A percentile compares a stretch with the other conserved stretches of the same genome.
These are phyloP conservation scores for Oscheius sp. DNA, from an alignment of 2,888 invertebrate species.

Conservation along the genomic window DNA sequence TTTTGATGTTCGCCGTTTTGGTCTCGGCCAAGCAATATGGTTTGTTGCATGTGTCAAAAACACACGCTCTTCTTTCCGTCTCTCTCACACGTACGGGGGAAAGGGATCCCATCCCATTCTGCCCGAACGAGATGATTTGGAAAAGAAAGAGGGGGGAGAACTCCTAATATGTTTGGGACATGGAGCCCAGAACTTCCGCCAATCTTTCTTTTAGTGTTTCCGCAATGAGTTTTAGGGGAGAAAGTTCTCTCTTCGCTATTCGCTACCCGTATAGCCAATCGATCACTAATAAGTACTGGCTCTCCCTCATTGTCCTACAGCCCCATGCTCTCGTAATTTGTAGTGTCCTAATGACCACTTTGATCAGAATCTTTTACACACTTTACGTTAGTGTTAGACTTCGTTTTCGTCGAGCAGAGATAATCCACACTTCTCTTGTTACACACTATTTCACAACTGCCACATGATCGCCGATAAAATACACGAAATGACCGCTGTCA, in stretches of 20 bases:
- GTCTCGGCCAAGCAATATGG: conserved; percentile 76
- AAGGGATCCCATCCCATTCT: conserved; percentile 2
- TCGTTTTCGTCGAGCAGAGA: conserved; percentile 7
- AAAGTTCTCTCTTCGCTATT: neutral
- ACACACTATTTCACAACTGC: conserved; percentile 27
- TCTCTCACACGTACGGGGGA: neutral
- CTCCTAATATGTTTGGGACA: too few relatives aligned
- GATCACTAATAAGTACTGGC: conserved; percentile 7
- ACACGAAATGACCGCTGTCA: conserved; percentile 10
- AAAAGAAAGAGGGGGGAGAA: too few relatives aligned
- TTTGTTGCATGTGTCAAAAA: conserved; percentile 38
- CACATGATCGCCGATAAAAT: conserved; percentile 11
- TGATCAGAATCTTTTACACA: neutral
- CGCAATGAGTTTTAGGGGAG: neutral
- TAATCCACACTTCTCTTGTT: conserved; percentile 25
- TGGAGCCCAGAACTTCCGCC: too few relatives aligned
- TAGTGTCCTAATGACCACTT: neutral
- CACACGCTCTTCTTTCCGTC: neutral
- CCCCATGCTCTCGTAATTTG: conserved; percentile 11
- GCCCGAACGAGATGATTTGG: too few relatives aligned
- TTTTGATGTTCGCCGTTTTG: conserved; percentile 75
- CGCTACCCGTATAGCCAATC: neutral
- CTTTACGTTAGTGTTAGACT: conserved; percentile 4
- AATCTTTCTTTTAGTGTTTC: neutral
- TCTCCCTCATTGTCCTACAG: neutral